phyloP scores from a whole-genome alignment of 2,113 vertebrate species.

The Ailurus styani region DNA sequence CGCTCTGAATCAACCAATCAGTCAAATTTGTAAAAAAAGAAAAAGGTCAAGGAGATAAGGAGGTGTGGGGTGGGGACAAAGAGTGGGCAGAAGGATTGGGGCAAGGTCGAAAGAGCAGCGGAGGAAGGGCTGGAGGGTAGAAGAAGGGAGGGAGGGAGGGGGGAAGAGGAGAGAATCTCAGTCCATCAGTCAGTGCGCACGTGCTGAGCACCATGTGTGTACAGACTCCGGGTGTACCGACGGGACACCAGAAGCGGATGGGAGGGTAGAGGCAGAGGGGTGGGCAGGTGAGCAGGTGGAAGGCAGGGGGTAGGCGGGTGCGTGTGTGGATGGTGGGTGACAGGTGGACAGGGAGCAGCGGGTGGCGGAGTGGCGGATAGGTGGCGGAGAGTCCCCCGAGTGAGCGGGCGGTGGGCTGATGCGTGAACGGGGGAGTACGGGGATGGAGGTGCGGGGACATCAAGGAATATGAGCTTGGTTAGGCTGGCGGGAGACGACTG shows the following conservation, averaged over 20 bases:
- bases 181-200: fast-evolving
- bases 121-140: neutral
- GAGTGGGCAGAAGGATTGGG: neutral
- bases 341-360: too few relatives aligned
- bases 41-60: neutral
- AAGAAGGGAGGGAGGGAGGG: too few relatives aligned
- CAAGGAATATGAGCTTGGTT: fast-evolving
- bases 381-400: fast-evolving
- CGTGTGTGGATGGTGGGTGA: neutral
- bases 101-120: neutral
- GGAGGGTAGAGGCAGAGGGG: neutral
- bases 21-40: neutral
- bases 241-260: fast-evolving
- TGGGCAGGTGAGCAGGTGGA: neutral
- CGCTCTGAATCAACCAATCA: neutral
- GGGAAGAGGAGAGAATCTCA: neutral
- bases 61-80: neutral
- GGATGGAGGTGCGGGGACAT: neutral
- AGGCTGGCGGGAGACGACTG: neutral
- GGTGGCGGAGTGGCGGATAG: too few relatives aligned
- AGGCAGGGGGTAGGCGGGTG: neutral
- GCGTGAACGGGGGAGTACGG: neutral
- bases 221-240: fast-evolving
- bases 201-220: fast-evolving
- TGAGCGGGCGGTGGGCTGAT: neutral